These are phyloP conservation scores for Trichechus manatus DNA, from an alignment of 2,113 vertebrate genomes.

Conservation along the genomic window DNA sequence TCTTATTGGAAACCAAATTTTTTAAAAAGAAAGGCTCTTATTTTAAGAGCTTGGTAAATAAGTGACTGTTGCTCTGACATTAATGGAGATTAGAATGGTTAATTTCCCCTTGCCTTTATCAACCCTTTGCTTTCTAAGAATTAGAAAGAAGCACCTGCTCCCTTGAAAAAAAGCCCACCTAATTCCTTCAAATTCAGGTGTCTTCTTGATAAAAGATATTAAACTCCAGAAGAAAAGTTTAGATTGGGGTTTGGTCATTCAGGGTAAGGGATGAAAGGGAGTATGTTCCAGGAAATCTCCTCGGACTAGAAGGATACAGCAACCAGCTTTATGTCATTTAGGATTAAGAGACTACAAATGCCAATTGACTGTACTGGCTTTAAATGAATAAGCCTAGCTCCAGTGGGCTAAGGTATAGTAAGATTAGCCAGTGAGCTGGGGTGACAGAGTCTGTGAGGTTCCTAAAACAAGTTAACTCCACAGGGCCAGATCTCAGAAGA, in stretches of 20 bases:
- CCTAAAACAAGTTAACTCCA: not conserved
- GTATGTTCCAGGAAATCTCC: not conserved
- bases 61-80: not conserved
- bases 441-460: not conserved
- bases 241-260: not conserved
- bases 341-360: not conserved
- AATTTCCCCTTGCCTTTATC: not conserved
- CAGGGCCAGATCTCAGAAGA: not conserved
- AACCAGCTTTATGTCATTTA: not conserved
- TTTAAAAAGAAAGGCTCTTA: not conserved
- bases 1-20: not conserved
- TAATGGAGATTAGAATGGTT: not conserved
- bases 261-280: not conserved
- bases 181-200: not conserved
- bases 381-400: not conserved
- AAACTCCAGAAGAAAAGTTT: slow-evolving; percentile 13
- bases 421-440: not conserved
- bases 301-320: not conserved
- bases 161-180: slow-evolving; percentile 3
- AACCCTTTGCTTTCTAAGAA: not conserved
- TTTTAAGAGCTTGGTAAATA: not conserved
- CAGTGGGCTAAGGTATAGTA: not conserved
- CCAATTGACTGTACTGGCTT: not conserved
- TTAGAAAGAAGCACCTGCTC: not conserved
- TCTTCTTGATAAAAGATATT: not conserved